These are phyloP conservation scores for Xenotilapia leptura DNA, from an alignment of 2,113 vertebrate genomes.

Conservation along the genomic window DNA sequence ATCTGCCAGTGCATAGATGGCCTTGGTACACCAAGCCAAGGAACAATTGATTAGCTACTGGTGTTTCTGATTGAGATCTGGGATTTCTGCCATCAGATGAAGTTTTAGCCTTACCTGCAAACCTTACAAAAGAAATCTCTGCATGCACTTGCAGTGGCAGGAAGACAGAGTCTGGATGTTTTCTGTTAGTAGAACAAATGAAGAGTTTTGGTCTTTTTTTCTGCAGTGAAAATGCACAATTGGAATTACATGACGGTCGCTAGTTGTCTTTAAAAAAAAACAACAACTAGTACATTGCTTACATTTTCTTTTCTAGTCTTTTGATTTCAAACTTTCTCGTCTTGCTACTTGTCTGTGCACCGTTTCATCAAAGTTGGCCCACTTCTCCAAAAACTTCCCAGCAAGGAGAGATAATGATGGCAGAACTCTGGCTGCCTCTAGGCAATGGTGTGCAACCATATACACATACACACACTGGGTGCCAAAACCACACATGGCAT, in stretches of 20 bases:
- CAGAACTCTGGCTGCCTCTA: not conserved
- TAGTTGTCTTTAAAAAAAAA: not conserved
- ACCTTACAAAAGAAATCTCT: not conserved
- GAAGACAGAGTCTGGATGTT: not conserved
- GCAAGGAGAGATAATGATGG: conserved; percentile 1
- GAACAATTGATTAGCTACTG: not conserved
- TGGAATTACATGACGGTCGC: not conserved
- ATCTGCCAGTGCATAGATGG: not conserved
- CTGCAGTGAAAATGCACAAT: not conserved
- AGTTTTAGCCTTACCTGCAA: not conserved
- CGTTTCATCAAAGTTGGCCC: not conserved
- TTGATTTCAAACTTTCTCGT: not conserved
- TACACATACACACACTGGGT: not conserved
- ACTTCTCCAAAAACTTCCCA: not conserved
- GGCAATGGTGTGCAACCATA: not conserved
- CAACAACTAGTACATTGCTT: not conserved
- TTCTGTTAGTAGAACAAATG: not conserved
- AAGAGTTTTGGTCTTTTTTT: not conserved
- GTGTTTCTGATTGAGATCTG: not conserved
- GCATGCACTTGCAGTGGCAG: not conserved
- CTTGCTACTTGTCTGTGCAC: not conserved
- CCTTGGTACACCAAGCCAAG: not conserved
- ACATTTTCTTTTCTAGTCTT: not conserved
- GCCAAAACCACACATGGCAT: not conserved
- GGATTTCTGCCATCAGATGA: not conserved